Evolutionary conservation across 2,113 vertebrate genomes (phyloP), one percentile per base, ranked within the genome.

Genomic region (Lathamus discolor): DNA sequence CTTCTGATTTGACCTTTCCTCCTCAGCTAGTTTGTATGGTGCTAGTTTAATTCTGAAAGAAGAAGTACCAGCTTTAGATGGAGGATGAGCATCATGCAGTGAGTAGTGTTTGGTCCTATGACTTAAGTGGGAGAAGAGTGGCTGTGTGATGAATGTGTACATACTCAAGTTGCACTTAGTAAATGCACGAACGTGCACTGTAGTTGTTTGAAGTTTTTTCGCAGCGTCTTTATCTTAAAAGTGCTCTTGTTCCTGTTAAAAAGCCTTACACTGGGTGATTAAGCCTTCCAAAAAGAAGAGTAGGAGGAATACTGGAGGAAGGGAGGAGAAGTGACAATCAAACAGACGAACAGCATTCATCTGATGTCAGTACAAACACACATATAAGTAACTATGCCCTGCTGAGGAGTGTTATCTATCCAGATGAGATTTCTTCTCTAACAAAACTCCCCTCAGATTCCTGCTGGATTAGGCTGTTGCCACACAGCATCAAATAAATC

Each of bases 141-240:
- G 3, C 18, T 28, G 25, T 88, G 49, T 43, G 11, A 7, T 22
- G 4, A 1, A 0, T 22, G 5, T 1, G 0, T 51, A 29, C 10
- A 11, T 41, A 19, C 46, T 9, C 20, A 48, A 69, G 29, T 20
- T 48, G 20, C 1, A 3, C 14, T 37, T 57, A 44, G 19, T 64
- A 69, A 86, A 39, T 12, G 4, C 39, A 78, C 0, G 0, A 22
- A 52, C 19, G 9, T 68, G 11, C 33, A 41, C n/a, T 61, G 13
- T 27, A 66, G 55, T 89, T 82, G 10, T 86, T 63, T 37, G 18
- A 73, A 85, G 43, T 33, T 69, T 39, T 61, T 92, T 89, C 70
- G 24, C 33, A 46, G 6, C 1, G 1, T 67, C 24, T 78, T 79
- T 70, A 35, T 41, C 55, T 86, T 83, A 51, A 35, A 86, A 83